These are phyloP conservation scores for Therioaphis trifolii DNA, from an alignment of 2,888 invertebrate species.

Conservation along the genomic window DNA sequence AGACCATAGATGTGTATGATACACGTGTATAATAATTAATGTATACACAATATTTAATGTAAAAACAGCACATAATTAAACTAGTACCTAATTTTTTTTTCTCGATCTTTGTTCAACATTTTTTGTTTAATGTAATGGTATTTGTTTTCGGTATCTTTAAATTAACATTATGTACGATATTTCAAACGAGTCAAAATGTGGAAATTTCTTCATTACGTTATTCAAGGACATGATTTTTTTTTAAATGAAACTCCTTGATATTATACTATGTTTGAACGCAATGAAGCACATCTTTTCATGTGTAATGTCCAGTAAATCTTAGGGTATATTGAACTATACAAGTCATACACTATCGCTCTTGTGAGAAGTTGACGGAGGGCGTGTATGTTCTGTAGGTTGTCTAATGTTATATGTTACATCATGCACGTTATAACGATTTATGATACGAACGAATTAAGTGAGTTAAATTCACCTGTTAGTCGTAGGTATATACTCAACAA, in stretches of 20 bases:
- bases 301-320: slow-evolving; percentile 33
- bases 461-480: background rate
- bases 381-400: background rate
- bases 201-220: slow-evolving; percentile 32
- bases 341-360: slow-evolving; percentile 57
- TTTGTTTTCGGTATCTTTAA: slow-evolving; percentile 15
- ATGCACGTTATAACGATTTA: background rate
- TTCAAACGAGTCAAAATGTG: slow-evolving; percentile 26
- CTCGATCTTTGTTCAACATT: no score
- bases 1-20: no score
- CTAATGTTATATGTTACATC: background rate
- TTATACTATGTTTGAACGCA: slow-evolving; percentile 28
- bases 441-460: background rate
- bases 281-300: slow-evolving; percentile 46
- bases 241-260: slow-evolving; percentile 32
- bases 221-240: slow-evolving; percentile 44
- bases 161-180: background rate
- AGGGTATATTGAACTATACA: slow-evolving; percentile 50
- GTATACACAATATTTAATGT: no score
- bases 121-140: background rate
- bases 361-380: slow-evolving; percentile 23
- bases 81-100: no score
- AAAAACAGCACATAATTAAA: no score
- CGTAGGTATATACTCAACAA: background rate
- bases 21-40: no score